Evolutionary conservation across 1,140 invertebrate species (phyloP).

Genomic region (Orchesella cincta): DNA sequence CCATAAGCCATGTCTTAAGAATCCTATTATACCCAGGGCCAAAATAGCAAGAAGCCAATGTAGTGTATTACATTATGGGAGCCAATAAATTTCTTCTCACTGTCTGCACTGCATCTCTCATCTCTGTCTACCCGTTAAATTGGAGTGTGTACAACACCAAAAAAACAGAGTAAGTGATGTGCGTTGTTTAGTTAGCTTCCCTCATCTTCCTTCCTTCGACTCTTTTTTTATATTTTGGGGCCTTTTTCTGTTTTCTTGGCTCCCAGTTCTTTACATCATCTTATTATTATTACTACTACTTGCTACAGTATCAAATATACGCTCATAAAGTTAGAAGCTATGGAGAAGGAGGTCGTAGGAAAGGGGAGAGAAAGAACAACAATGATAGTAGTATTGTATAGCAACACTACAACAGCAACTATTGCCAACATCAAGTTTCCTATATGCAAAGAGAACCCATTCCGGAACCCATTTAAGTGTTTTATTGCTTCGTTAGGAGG

Average conservation of each 20-base stretch:
- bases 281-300: too few species aligned
- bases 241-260: neutral
- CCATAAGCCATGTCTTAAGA: neutral
- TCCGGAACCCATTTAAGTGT: too few species aligned
- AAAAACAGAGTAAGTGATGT: neutral
- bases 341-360: too few species aligned
- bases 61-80: neutral
- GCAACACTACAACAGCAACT: too few species aligned
- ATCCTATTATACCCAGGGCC: neutral
- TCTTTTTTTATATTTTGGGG: neutral
- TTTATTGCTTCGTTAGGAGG: neutral
- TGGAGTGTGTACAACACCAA: neutral
- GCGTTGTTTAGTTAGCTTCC: neutral
- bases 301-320: too few species aligned
- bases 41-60: neutral
- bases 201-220: neutral
- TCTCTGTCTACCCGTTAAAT: neutral
- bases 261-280: neutral
- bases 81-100: slow-evolving; percentile 9
- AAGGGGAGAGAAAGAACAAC: too few species aligned
- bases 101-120: neutral
- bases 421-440: too few species aligned
- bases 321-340: too few species aligned
- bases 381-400: too few species aligned
- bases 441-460: too few species aligned